These are phyloP conservation scores for Drosophila mimetica DNA, from an alignment of 2,888 invertebrate species.

Conservation along the genomic window DNA sequence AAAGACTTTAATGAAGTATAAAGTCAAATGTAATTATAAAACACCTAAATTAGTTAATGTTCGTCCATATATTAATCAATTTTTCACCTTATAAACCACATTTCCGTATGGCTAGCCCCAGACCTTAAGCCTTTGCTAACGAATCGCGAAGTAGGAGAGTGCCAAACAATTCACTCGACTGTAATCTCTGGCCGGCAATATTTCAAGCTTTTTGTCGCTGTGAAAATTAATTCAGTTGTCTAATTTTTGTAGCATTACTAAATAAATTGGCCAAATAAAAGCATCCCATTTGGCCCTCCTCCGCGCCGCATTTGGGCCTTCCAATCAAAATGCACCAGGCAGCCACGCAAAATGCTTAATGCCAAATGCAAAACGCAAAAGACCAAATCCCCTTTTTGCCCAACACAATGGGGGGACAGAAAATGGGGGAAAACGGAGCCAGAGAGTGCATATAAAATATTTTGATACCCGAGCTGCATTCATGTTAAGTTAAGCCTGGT, in stretches of 20 bases:
- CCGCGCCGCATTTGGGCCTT: constrained; percentile 14
- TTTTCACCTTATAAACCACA: no score
- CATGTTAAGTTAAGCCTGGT: constrained; percentile 85
- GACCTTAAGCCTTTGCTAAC: constrained; percentile 54
- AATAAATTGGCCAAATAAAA: constrained; percentile 68
- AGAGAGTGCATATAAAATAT: constrained; percentile 70
- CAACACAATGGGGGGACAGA: constrained; percentile 21
- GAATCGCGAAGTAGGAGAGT: constrained; percentile 53
- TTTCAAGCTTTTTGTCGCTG: constrained; percentile 80
- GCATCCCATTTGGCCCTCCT: constrained; percentile 15
- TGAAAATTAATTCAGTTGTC: constrained; percentile 78
- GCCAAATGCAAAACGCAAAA: constrained; percentile 34
- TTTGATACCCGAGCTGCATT: constrained; percentile 84
- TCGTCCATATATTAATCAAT: no score
- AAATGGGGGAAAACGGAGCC: constrained; percentile 8
- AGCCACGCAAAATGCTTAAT: constrained; percentile 41
- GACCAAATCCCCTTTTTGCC: constrained; percentile 47
- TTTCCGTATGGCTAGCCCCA: neutral
- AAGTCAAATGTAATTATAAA: no score
- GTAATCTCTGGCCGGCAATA: constrained; percentile 64
- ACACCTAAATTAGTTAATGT: no score
- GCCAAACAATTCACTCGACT: constrained; percentile 38
- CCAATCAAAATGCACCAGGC: constrained; percentile 10
- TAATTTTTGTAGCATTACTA: constrained; percentile 73
- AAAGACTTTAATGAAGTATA: no score